These are phyloP conservation scores for Lasioglossum marginatum DNA, from an alignment of 2,888 invertebrate species.

Conservation along the genomic window DNA sequence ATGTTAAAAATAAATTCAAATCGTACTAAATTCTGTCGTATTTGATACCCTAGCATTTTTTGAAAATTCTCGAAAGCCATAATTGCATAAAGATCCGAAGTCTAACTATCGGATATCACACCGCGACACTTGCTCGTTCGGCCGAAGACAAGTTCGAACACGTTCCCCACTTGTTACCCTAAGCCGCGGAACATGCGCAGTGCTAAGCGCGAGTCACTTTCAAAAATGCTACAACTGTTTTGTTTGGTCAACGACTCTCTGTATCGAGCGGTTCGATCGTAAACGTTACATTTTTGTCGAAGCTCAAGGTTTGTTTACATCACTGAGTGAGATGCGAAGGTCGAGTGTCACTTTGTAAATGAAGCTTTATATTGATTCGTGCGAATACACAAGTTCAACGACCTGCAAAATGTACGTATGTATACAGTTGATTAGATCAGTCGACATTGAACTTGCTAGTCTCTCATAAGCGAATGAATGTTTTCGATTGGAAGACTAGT, in stretches of 20 bases:
- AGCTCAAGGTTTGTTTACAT: neutral
- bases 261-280: neutral
- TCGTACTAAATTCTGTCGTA: too few relatives aligned
- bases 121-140: neutral
- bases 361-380: neutral
- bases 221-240: neutral
- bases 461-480: too few relatives aligned
- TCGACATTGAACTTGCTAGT: neutral
- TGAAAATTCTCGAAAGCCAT: too few relatives aligned
- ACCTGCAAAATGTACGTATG: neutral
- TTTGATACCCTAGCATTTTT: too few relatives aligned
- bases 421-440: neutral
- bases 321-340: neutral
- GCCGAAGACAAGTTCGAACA: neutral
- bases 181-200: neutral
- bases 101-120: constrained; percentile 3
- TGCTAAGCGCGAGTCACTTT: neutral
- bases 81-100: too few relatives aligned
- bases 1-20: too few relatives aligned
- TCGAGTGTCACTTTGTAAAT: neutral
- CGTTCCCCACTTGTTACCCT: neutral
- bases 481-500: neutral
- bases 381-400: neutral
- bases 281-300: neutral
- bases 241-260: neutral